A percentile compares a stretch with the other conserved stretches of the same genome.
These are phyloP conservation scores for Acanthornis magna DNA, from an alignment of 2,797 vertebrate genomes.

Conservation along the genomic window DNA sequence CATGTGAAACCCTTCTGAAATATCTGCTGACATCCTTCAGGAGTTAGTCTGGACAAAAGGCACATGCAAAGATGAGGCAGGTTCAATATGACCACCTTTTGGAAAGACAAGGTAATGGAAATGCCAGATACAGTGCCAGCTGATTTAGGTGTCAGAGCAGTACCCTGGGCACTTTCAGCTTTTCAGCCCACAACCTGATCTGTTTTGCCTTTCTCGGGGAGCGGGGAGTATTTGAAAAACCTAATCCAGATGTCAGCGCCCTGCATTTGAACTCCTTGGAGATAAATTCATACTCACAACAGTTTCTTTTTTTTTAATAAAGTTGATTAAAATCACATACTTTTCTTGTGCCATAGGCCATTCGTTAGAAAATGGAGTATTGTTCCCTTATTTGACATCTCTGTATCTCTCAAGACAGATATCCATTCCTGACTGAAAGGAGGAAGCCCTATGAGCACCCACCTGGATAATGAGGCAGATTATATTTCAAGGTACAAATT, in stretches of 20 bases:
- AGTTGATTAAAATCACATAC: background rate
- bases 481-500: background rate
- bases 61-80: background rate
- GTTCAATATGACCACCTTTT: background rate
- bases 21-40: background rate
- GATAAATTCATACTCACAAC: background rate
- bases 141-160: fast-evolving
- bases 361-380: background rate
- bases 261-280: background rate
- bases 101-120: background rate
- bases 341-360: background rate
- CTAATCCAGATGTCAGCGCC: background rate
- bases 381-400: background rate
- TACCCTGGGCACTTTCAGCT: background rate
- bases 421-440: background rate
- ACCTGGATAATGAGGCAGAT: background rate
- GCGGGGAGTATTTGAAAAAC: background rate
- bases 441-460: background rate
- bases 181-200: background rate
- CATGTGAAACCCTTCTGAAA: background rate
- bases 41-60: background rate
- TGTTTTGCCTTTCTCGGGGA: background rate
- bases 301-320: background rate
- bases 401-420: background rate
- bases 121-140: background rate